phyloP scores from a whole-genome alignment of 2,888 invertebrate genomes.

The Ommatoiulus sabulosus region DNA sequence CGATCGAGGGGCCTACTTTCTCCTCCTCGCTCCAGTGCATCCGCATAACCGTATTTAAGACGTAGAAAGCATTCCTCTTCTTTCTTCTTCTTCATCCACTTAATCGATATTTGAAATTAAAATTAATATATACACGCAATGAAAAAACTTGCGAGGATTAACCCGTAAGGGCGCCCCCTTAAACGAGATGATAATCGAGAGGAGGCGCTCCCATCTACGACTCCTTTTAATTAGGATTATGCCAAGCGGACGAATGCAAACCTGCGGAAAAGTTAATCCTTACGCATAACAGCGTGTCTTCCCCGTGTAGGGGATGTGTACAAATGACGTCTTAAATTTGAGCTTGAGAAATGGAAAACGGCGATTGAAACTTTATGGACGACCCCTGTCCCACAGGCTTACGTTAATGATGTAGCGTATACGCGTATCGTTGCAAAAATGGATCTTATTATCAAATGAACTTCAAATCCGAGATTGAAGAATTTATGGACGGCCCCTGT shows the following conservation, averaged over 20 bases:
- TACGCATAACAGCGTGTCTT: no score
- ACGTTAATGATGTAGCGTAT: no score
- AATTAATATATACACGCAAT: background rate
- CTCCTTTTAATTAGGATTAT: conserved; percentile 3
- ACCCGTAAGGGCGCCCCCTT: background rate
- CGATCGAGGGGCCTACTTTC: background rate
- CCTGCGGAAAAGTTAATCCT: background rate
- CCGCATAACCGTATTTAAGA: background rate
- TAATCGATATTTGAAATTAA: conserved; percentile 28
- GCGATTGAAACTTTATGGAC: no score
- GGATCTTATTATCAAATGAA: no score
- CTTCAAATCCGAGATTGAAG: no score
- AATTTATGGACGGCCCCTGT: no score
- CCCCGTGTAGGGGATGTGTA: no score
- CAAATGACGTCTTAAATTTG: no score
- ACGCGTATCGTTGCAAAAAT: no score
- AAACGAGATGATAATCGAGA: conserved; percentile 1
- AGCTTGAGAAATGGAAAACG: no score
- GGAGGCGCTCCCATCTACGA: conserved; percentile 1
- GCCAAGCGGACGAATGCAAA: background rate
- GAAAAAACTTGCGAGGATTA: background rate
- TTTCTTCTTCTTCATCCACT: no score
- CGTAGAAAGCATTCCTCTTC: background rate
- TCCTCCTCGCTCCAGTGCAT: background rate
- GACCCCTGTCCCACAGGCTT: no score